Base-by-base conservation (phyloP, 2,888 invertebrate genomes). In the Atethmia centrago region DNA sequence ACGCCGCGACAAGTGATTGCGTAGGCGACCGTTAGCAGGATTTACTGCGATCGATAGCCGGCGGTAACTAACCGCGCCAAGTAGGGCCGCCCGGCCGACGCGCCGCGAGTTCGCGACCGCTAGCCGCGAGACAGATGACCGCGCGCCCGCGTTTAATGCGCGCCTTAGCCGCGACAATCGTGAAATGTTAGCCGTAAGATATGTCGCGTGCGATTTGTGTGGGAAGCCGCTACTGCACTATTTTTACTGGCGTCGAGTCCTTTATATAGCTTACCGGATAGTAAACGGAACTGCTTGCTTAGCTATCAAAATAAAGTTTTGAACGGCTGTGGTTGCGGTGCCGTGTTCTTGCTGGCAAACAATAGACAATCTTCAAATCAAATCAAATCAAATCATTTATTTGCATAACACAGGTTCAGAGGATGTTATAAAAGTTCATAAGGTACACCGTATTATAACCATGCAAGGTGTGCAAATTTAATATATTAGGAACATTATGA, bases 31-130 rank as follows among this genome's bases (percentile, higher is more conserved):
- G 90, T 87, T 89, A 90, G 79, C 73, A 84, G 84, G 85, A 91
- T 90, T 92, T 91, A 92, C 87, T 88, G 89, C 88, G 78, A 88
- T 88, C 89, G 90, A 90, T 91, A 89, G 79, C 56, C 76, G 77
- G 83, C 79, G 79, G 86, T 84, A 88, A 88, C 88, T 88, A 90
- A 86, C 87, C 77, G 80, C 76, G 79, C 91, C 90, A 88, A 89
- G 89, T 90, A 87, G 73, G 90, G 90, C 65, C 51, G 45, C 55
- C 61, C 40, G 12, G 16, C n/a, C 67, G 45, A n/a, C 71, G 36
- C 28, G 28, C 55, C 76, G 83, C 81, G 86, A 88, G 91, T 19
- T 66, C 76, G 55, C 73, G 68, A 21, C 70, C 82, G 77, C 77
- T 76, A 79, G 76, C 70, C 77, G 81, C 82, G 86, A 89, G 91